phyloP scores from a whole-genome alignment of 2,113 vertebrate genomes.

The Hemicordylus capensis region DNA sequence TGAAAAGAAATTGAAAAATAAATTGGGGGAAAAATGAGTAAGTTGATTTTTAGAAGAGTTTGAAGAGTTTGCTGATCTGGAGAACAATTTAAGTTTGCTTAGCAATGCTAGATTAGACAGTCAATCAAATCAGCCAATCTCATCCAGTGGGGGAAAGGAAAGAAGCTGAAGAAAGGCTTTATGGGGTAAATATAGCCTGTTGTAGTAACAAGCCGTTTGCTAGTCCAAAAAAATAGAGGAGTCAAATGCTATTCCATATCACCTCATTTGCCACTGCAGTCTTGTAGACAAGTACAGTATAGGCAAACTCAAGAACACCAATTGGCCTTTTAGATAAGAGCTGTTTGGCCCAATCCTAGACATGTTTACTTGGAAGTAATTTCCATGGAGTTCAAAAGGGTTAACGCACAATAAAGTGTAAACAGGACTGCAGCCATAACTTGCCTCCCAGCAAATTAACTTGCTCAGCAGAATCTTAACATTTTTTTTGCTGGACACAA shows the following conservation, averaged over 20 bases:
- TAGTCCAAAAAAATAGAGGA: not conserved
- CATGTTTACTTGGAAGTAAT: not conserved
- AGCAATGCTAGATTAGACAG: not conserved
- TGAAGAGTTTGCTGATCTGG: not conserved
- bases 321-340: not conserved
- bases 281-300: not conserved
- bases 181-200: not conserved
- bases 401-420: not conserved
- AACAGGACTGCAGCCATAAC: not conserved
- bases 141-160: not conserved
- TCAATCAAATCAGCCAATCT: not conserved
- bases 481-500: conserved; percentile 65
- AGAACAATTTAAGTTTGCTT: not conserved
- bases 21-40: no score
- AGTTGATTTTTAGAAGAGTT: not conserved
- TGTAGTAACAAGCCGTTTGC: not conserved
- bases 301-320: not conserved
- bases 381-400: not conserved
- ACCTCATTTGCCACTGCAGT: not conserved
- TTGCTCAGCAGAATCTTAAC: conserved; percentile 20
- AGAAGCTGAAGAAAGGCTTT: not conserved
- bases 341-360: not conserved
- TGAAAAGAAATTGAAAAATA: no score
- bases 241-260: not conserved
- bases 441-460: not conserved